A percentile compares a stretch with the other conserved stretches of the same genome.
phyloP scores from a whole-genome alignment of 2,113 vertebrate species.

The Rhegmatorhina hoffmannsi region DNA sequence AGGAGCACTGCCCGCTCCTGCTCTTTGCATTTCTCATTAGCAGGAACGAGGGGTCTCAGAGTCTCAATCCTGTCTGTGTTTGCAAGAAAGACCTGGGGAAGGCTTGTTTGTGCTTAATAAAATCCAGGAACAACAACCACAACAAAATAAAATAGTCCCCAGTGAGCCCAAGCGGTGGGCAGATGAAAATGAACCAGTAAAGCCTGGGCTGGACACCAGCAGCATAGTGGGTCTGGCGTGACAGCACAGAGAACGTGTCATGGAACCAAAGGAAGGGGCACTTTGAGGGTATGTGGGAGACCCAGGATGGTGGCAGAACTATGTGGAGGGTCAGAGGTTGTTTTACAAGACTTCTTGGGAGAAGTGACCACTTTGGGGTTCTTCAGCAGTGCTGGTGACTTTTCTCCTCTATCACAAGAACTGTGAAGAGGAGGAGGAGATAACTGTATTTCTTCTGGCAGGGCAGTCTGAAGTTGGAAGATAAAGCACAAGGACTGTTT shows the following conservation, averaged over 20 bases:
- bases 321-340: background rate
- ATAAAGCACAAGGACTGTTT: slow-evolving; percentile 10
- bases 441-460: background rate
- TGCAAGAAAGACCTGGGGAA: background rate
- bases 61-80: background rate
- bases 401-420: background rate
- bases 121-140: background rate
- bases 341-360: background rate
- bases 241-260: background rate
- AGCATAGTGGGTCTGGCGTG: background rate
- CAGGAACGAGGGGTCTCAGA: background rate
- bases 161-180: background rate
- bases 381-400: background rate
- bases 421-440: background rate
- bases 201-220: background rate
- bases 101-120: background rate
- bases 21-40: background rate
- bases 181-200: background rate
- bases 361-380: fast-evolving
- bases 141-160: background rate
- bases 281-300: background rate
- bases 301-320: background rate
- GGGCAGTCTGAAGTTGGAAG: background rate
- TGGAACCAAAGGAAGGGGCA: background rate
- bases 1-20: background rate